Conservation (phyloP, 2,888 invertebrate genomes). For the Polydrusus tereticollis region DNA sequence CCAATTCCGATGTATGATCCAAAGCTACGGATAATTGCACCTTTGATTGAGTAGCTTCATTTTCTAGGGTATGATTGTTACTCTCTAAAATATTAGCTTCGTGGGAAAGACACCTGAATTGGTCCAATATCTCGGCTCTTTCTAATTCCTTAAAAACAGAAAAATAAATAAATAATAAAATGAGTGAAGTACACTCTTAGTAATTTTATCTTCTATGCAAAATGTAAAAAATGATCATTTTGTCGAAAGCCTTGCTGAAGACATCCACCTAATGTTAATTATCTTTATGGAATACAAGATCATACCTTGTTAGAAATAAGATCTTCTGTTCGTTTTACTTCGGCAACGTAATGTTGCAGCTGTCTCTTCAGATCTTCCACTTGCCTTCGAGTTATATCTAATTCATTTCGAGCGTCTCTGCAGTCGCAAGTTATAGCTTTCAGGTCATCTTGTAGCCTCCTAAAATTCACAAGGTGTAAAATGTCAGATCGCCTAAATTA, state of each 20-base stretch:
- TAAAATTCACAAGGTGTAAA: too few species aligned
- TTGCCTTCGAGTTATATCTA: conserved; percentile 78
- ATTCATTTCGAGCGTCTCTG: conserved; percentile 74
- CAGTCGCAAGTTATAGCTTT: conserved; percentile 75
- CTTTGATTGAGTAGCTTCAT: conserved; percentile 80
- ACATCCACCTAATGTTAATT: too few species aligned
- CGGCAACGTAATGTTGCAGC: conserved; percentile 84
- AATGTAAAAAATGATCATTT: too few species aligned
- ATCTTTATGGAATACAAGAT: background rate
- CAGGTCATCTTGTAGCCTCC: conserved; percentile 81
- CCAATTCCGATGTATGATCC: conserved; percentile 74
- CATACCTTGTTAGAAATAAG: conserved; percentile 76
- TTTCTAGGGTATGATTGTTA: conserved; percentile 84
- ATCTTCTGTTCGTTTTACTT: conserved; percentile 85
- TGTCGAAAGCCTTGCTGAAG: too few species aligned
- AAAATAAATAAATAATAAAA: background rate
- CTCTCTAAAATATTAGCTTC: conserved; percentile 84
- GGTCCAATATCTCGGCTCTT: conserved; percentile 83
- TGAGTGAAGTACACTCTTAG: background rate
- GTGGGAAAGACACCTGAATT: conserved; percentile 81
- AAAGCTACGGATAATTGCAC: conserved; percentile 70
- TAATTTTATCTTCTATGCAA: too few species aligned
- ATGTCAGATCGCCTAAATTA: too few species aligned
- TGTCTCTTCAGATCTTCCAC: conserved; percentile 81
- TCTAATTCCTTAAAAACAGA: conserved; percentile 77